Percentiles rank a stretch among this genome's conserved stretches.
Conservation (phyloP, 2,888 invertebrate species). For the Drosophila subquinaria region DNA sequence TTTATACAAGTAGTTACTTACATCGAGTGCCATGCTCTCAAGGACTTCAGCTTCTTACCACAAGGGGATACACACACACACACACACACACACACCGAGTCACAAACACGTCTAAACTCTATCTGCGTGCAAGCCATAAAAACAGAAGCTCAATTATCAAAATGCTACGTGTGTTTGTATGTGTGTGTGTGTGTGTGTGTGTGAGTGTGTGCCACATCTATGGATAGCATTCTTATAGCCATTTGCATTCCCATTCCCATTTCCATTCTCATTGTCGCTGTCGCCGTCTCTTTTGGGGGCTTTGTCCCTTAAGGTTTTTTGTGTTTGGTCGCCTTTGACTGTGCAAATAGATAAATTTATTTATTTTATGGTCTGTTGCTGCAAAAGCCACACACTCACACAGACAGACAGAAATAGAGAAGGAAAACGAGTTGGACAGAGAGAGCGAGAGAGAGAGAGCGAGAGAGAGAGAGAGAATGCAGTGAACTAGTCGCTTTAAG, state of each 20-base stretch:
- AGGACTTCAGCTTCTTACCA: slow-evolving; percentile 35
- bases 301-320: slow-evolving; percentile 65
- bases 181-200: slow-evolving; percentile 20
- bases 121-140: slow-evolving; percentile 74
- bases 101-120: slow-evolving; percentile 35
- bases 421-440: neutral
- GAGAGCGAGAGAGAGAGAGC: neutral
- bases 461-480: slow-evolving; percentile 17
- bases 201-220: slow-evolving; percentile 27
- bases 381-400: slow-evolving; percentile 47
- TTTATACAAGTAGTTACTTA: slow-evolving; percentile 58
- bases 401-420: neutral
- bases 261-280: slow-evolving; percentile 28
- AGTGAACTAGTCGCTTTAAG: slow-evolving; percentile 30
- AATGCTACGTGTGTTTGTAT: slow-evolving; percentile 67
- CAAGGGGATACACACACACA: slow-evolving; percentile 22
- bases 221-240: slow-evolving; percentile 40
- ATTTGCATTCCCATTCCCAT: slow-evolving; percentile 33
- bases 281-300: slow-evolving; percentile 40
- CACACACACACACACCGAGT: slow-evolving; percentile 8
- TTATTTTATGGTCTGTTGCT: slow-evolving; percentile 72
- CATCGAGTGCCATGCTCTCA: slow-evolving; percentile 38
- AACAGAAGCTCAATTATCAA: slow-evolving; percentile 80
- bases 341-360: slow-evolving; percentile 80
- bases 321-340: slow-evolving; percentile 72